These are phyloP conservation scores for Myotis brandtii DNA, from an alignment of 2,113 vertebrate species.

Conservation along the genomic window DNA sequence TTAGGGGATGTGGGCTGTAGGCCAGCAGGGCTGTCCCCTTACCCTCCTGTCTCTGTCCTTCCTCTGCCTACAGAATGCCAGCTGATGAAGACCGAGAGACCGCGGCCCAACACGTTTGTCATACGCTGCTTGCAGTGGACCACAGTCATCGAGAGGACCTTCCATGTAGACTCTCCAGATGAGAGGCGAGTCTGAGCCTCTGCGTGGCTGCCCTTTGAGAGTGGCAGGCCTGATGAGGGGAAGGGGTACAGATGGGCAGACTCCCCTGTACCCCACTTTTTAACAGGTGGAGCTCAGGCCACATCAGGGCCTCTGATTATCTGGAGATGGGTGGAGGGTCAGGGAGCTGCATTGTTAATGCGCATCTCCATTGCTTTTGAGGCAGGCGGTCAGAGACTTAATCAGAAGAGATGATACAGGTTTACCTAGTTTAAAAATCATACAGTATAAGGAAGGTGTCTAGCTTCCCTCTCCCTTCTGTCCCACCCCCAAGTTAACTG, in stretches of 20 bases:
- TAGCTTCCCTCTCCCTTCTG: not conserved
- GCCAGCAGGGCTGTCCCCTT: not conserved
- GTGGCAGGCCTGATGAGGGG: not conserved
- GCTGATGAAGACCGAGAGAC: slow-evolving; percentile 92
- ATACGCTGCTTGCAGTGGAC: slow-evolving; percentile 98
- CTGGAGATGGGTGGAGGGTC: too few relatives aligned
- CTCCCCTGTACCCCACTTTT: not conserved
- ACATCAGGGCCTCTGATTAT: not conserved
- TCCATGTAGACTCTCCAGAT: slow-evolving; percentile 94
- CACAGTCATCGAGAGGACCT: slow-evolving; percentile 96
- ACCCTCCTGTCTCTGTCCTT: not conserved
- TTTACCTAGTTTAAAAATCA: not conserved
- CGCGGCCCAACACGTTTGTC: slow-evolving; percentile 95
- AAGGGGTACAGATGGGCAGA: not conserved
- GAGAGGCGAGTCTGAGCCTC: slow-evolving; percentile 88
- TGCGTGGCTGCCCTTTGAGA: not conserved
- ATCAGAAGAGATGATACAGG: not conserved
- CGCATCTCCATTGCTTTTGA: not conserved
- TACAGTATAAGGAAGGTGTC: not conserved
- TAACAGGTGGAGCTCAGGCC: not conserved
- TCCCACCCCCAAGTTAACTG: fast-evolving
- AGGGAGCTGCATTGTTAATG: not conserved
- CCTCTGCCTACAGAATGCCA: slow-evolving; percentile 75
- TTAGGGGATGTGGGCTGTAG: not conserved
- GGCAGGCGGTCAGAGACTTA: not conserved